Percentiles rank a stretch among this genome's conserved stretches.
These are phyloP conservation scores for Scortum barcoo DNA, from an alignment of 2,113 vertebrate species.

Conservation along the genomic window DNA sequence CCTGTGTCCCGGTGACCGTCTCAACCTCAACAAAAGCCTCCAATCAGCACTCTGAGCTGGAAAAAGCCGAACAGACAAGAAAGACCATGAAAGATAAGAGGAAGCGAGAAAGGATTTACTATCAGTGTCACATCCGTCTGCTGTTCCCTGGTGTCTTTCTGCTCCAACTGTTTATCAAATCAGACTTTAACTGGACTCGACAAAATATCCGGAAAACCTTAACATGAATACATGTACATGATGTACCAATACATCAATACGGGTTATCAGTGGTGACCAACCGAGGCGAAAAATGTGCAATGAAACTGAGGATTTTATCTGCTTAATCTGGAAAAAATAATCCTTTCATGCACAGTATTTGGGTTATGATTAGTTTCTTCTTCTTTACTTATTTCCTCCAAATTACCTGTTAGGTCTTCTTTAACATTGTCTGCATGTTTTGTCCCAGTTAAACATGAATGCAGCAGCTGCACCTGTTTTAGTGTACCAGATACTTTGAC, in stretches of 20 bases:
- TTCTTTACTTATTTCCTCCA: too few relatives aligned
- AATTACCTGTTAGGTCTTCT: background rate
- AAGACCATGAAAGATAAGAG: constrained; percentile 45
- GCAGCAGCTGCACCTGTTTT: background rate
- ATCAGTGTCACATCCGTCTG: constrained; percentile 43
- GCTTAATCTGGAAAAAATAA: background rate
- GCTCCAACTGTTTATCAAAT: constrained; percentile 17
- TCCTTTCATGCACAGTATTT: background rate
- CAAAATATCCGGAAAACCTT: background rate
- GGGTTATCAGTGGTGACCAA: too few relatives aligned
- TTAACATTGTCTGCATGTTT: background rate
- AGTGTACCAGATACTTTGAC: background rate
- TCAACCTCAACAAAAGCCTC: constrained; percentile 19
- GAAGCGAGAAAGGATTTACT: constrained; percentile 59
- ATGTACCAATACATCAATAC: too few relatives aligned
- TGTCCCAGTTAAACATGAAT: background rate
- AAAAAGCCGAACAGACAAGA: constrained; percentile 39
- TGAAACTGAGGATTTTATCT: background rate
- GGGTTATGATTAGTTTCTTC: background rate
- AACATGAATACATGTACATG: background rate
- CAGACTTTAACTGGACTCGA: background rate
- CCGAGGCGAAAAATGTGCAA: background rate
- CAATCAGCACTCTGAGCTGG: constrained; percentile 52
- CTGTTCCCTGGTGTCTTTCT: constrained; percentile 30
- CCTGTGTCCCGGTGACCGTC: constrained; percentile 11